These are phyloP conservation scores for Mycalesis mineus DNA, from an alignment of 2,888 invertebrate species.

Conservation along the genomic window DNA sequence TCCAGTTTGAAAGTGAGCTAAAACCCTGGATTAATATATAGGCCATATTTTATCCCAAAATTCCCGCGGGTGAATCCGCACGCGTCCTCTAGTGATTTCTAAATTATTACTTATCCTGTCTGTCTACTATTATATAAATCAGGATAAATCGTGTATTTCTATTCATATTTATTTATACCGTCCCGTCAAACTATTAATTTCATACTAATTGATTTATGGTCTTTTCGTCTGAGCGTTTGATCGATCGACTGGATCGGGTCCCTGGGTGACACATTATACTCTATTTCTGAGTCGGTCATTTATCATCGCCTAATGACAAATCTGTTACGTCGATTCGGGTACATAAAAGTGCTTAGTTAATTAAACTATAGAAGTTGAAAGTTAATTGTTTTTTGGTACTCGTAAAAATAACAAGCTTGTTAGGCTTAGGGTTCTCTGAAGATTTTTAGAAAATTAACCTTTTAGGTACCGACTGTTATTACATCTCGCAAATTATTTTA, in stretches of 20 bases:
- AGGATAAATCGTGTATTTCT: too few species aligned
- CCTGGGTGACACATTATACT: conserved; percentile 31
- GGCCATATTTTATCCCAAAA: too few species aligned
- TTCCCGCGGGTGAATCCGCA: too few species aligned
- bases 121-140: neutral
- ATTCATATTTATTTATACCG: neutral
- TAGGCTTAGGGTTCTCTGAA: too few species aligned
- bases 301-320: conserved; percentile 32
- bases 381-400: neutral
- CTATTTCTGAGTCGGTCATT: conserved; percentile 33
- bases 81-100: too few species aligned
- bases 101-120: neutral
- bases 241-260: conserved; percentile 29
- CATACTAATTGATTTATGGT: conserved; percentile 33
- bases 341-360: neutral
- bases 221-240: conserved; percentile 31
- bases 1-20: too few species aligned
- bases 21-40: too few species aligned
- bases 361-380: neutral
- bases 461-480: too few species aligned
- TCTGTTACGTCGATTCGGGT: neutral
- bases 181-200: conserved; percentile 19
- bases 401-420: neutral
- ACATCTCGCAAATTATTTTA: too few species aligned
- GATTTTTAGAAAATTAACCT: too few species aligned